A percentile compares a stretch with the other conserved stretches of the same genome.
Evolutionary conservation across 2,888 invertebrate species (phyloP).

Genomic region (Cheilosia scutellata): DNA sequence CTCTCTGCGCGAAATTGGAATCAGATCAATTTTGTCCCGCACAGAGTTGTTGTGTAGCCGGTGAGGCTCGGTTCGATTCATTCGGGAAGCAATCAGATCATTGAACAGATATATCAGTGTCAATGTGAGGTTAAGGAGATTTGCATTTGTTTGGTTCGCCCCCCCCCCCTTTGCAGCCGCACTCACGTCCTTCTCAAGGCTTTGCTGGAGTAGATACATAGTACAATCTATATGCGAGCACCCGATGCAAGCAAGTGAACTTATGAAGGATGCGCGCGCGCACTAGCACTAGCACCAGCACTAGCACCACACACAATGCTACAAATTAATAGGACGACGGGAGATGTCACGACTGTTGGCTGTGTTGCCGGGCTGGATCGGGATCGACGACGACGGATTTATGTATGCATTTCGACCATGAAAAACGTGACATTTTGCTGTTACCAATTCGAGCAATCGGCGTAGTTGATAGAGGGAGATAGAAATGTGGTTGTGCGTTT

Average conservation of each 20-base stretch:
- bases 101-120: constrained; percentile 76
- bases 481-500: constrained; percentile 49
- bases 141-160: constrained; percentile 66
- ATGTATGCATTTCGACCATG: constrained; percentile 80
- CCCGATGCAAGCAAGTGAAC: constrained; percentile 64
- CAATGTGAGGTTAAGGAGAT: constrained; percentile 76
- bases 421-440: constrained; percentile 84
- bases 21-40: constrained; percentile 74
- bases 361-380: constrained; percentile 46
- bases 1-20: constrained; percentile 75
- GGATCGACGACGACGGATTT: constrained; percentile 67
- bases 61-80: constrained; percentile 62
- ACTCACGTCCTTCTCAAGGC: constrained; percentile 73
- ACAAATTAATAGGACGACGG: constrained; percentile 81
- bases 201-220: constrained; percentile 46
- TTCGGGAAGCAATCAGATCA: constrained; percentile 76
- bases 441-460: constrained; percentile 79
- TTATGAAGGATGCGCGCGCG: constrained; percentile 76
- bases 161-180: constrained; percentile 11
- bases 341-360: constrained; percentile 82
- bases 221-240: constrained; percentile 10
- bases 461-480: constrained; percentile 4
- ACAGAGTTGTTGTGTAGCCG: constrained; percentile 48
- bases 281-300: constrained; percentile 75
- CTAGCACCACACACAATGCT: constrained; percentile 75